A percentile compares a stretch with the other conserved stretches of the same genome.
Evolutionary conservation across 2,888 invertebrate genomes (phyloP).

Genomic region (Latrodectus elegans): DNA sequence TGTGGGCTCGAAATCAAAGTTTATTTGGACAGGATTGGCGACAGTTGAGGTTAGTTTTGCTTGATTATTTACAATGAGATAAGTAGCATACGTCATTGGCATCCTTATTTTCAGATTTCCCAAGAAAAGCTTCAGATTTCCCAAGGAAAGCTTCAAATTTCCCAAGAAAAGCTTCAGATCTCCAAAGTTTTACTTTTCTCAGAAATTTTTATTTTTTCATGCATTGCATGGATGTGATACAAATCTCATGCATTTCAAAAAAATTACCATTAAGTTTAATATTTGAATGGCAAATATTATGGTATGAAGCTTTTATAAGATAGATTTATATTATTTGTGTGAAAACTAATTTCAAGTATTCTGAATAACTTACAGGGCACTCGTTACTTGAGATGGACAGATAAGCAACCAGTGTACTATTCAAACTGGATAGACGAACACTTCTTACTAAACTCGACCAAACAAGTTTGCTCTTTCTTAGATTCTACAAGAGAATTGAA

Average conservation of each 20-base stretch:
- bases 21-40: conserved; percentile 44
- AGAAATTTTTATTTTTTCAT: not conserved
- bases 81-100: not conserved
- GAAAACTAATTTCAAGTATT: conserved; percentile 3
- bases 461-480: conserved; percentile 22
- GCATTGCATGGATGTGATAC: no score
- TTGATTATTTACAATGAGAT: no score
- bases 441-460: not conserved
- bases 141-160: not conserved
- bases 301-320: no score
- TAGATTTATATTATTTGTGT: no score
- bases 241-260: no score
- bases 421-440: conserved; percentile 34
- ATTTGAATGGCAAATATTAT: no score
- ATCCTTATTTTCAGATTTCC: no score
- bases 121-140: not conserved
- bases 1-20: not conserved
- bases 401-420: conserved; percentile 56
- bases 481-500: conserved; percentile 12
- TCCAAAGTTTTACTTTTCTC: not conserved
- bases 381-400: conserved; percentile 42
- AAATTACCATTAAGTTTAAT: no score
- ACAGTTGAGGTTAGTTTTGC: conserved; percentile 19
- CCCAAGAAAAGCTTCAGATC: no score
- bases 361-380: conserved; percentile 21